These are phyloP conservation scores for Centropus bengalensis DNA, from an alignment of 2,113 vertebrate species.

Conservation along the genomic window DNA sequence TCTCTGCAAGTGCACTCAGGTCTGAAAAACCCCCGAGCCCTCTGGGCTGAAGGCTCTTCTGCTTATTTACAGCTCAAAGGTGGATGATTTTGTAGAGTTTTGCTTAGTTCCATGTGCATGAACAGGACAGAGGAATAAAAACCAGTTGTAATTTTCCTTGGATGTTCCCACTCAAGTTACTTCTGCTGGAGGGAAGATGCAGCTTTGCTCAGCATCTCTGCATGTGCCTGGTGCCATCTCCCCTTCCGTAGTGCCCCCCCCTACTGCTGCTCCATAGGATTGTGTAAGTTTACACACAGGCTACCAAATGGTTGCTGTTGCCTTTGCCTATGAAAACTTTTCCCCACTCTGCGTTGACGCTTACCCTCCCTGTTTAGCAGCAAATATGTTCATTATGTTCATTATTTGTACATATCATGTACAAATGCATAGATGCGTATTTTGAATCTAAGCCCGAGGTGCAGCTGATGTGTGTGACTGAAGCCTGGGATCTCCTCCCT, in stretches of 20 bases:
- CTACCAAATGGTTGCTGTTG: not conserved
- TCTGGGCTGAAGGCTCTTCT: not conserved
- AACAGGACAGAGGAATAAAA: not conserved
- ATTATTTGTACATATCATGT: not conserved
- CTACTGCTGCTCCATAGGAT: not conserved
- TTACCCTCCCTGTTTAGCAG: not conserved
- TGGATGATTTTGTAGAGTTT: not conserved
- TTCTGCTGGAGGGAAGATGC: not conserved
- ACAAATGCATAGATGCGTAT: no score
- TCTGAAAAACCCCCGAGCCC: not conserved
- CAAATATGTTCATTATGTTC: not conserved
- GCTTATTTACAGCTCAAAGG: not conserved
- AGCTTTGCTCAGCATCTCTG: not conserved
- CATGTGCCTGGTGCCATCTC: not conserved
- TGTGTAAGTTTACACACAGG: not conserved
- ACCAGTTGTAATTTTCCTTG: not conserved
- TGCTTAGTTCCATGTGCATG: not conserved
- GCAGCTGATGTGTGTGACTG: not conserved
- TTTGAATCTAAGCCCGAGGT: not conserved
- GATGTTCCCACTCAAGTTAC: not conserved
- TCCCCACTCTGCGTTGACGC: not conserved
- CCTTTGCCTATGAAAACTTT: not conserved
- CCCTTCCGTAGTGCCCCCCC: not conserved
- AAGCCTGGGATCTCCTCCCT: not conserved
- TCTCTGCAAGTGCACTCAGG: not conserved